Percentiles rank a stretch among this genome's conserved stretches.
Evolutionary conservation across 2,797 vertebrate species (phyloP).

Genomic region (Crenuchus spilurus): DNA sequence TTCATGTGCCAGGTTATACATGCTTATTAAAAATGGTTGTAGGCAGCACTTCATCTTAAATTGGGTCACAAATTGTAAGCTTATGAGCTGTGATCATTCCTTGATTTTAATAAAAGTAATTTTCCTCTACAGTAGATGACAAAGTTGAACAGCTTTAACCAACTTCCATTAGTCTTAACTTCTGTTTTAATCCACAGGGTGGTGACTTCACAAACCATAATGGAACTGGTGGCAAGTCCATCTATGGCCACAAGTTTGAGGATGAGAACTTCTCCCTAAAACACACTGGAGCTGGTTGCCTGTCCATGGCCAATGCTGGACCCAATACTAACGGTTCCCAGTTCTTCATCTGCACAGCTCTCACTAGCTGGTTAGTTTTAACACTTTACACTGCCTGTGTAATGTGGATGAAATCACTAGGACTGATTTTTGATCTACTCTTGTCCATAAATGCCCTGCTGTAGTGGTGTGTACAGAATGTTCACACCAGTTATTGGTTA

Average conservation of each 20-base stretch:
- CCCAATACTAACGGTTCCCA: conserved; percentile 93
- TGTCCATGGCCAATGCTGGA: conserved; percentile 96
- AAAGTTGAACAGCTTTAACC: too few species aligned
- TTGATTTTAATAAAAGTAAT: too few species aligned
- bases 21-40: neutral
- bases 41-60: too few species aligned
- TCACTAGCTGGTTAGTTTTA: conserved; percentile 82
- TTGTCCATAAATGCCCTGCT: too few species aligned
- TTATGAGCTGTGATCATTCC: too few species aligned
- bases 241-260: conserved; percentile 89
- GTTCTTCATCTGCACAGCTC: conserved; percentile 90
- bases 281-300: conserved; percentile 78
- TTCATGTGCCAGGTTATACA: conserved; percentile 87
- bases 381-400: neutral
- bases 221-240: conserved; percentile 94
- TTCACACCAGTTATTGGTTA: too few species aligned
- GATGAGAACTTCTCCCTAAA: conserved; percentile 92
- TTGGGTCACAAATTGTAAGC: too few species aligned
- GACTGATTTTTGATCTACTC: too few species aligned
- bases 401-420: too few species aligned
- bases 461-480: too few species aligned
- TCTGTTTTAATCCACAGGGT: conserved; percentile 73
- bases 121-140: too few species aligned
- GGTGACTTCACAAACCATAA: conserved; percentile 94
- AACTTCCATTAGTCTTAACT: neutral